These are phyloP conservation scores for Patella ulyssiponensis DNA, from an alignment of 2,888 invertebrate species.

Conservation along the genomic window DNA sequence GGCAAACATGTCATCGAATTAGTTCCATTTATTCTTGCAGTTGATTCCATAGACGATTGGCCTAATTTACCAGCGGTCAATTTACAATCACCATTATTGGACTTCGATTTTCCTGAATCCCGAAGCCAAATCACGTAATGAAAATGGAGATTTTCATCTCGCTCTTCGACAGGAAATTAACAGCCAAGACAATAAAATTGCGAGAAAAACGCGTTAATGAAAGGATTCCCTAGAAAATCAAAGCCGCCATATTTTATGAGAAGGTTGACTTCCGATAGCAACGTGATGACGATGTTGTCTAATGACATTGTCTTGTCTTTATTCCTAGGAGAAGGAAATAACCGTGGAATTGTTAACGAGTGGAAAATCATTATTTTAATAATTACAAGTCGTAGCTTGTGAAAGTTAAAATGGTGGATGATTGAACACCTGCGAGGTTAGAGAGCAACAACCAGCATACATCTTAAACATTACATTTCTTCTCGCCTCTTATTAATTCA, in stretches of 20 bases:
- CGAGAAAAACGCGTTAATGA: slow-evolving; percentile 7
- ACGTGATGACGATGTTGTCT: background rate
- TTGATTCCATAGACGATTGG: background rate
- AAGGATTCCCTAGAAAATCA: slow-evolving; percentile 7
- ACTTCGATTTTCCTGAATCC: background rate
- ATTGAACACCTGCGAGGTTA: slow-evolving; percentile 8
- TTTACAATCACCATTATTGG: background rate
- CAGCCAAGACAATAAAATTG: slow-evolving; percentile 8
- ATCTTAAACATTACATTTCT: too few species aligned
- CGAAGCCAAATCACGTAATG: slow-evolving; percentile 11
- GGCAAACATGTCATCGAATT: slow-evolving; percentile 23
- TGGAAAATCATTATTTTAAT: slow-evolving; percentile 3
- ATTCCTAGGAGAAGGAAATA: background rate
- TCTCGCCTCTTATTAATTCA: too few species aligned
- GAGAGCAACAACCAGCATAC: too few species aligned
- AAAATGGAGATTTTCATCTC: background rate
- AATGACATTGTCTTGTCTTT: too few species aligned
- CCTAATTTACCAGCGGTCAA: slow-evolving; percentile 11
- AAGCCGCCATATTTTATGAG: background rate
- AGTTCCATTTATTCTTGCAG: slow-evolving; percentile 9
- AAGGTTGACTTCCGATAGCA: background rate
- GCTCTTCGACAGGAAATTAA: slow-evolving; percentile 8
- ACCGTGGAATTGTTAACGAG: slow-evolving; percentile 7
- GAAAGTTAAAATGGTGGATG: background rate
- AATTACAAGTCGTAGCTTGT: background rate